Evolutionary conservation across 2,797 vertebrate genomes (phyloP).

Genomic region (Phoebastria nigripes): DNA sequence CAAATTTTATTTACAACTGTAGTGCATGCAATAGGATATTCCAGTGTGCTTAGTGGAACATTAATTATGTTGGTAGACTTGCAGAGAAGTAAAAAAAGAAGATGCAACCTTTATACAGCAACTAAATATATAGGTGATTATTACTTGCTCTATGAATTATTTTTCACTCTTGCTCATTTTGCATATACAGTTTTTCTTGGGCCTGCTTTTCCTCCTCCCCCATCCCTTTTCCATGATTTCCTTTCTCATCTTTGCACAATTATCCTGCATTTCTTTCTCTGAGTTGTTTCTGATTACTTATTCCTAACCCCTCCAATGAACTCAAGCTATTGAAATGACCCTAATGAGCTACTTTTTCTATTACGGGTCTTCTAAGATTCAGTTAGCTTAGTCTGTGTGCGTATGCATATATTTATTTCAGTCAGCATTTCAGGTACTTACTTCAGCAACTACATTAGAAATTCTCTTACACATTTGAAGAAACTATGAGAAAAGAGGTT

Average conservation of each 20-base stretch:
- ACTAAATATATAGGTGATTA: not conserved
- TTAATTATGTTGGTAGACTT: not conserved
- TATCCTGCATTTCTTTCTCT: not conserved
- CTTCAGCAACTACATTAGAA: not conserved
- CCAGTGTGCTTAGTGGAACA: not conserved
- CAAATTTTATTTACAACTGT: not conserved
- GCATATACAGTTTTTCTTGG: not conserved
- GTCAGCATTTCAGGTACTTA: not conserved
- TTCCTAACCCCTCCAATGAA: not conserved
- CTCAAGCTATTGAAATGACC: not conserved
- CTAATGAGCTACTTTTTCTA: not conserved
- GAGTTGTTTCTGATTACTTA: not conserved
- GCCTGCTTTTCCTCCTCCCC: not conserved
- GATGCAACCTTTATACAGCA: not conserved
- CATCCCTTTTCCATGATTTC: not conserved
- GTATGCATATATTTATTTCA: not conserved
- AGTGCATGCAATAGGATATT: not conserved
- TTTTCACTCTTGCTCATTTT: not conserved
- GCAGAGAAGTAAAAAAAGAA: not conserved
- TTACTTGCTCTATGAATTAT: not conserved
- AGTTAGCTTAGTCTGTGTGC: not conserved
- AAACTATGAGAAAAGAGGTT: not conserved
- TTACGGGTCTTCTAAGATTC: not conserved
- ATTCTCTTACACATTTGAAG: not conserved
- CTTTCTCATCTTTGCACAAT: not conserved